Evolutionary conservation across 92 coral and sea anemone species (phyloP).

Genomic region (Porites lobata): DNA sequence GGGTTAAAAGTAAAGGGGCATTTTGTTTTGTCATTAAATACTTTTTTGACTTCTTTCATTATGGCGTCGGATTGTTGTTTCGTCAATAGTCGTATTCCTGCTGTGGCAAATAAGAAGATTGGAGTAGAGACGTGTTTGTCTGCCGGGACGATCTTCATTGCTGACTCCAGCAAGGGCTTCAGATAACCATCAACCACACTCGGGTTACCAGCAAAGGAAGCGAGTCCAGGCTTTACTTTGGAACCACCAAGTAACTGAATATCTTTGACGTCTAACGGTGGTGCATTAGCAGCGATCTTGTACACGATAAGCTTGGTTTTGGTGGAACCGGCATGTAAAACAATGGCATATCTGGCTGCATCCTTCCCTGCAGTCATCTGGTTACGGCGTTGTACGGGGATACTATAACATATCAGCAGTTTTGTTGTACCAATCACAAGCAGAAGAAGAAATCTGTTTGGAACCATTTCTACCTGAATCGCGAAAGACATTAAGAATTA

Average conservation of each 20-base stretch:
- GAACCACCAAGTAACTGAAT: neutral
- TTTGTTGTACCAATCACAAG: too few relatives aligned
- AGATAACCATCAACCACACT: conserved; percentile 11
- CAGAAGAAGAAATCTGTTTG: too few relatives aligned
- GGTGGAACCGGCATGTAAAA: conserved; percentile 28
- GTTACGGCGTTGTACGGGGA: neutral
- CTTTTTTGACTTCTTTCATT: conserved; percentile 22
- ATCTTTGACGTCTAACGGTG: conserved; percentile 16
- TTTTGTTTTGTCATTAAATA: conserved; percentile 40
- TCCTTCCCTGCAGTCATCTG: neutral
- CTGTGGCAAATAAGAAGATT: conserved; percentile 45
- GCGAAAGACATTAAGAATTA: too few relatives aligned
- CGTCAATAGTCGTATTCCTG: conserved; percentile 53
- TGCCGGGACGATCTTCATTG: conserved; percentile 31
- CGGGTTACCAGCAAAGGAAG: neutral
- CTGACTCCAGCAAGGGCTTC: conserved; percentile 34
- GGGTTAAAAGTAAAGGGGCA: conserved; percentile 49
- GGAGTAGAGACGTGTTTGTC: conserved; percentile 29
- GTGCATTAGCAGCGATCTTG: conserved; percentile 2
- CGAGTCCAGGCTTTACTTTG: conserved; percentile 41
- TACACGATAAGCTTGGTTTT: conserved; percentile 38
- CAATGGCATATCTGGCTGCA: conserved; percentile 28
- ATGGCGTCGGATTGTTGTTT: conserved; percentile 1
- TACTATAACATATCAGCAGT: neutral
- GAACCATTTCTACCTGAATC: too few relatives aligned